These are phyloP conservation scores for Heterohyrax brucei DNA, from an alignment of 2,797 vertebrate species.

Conservation along the genomic window DNA sequence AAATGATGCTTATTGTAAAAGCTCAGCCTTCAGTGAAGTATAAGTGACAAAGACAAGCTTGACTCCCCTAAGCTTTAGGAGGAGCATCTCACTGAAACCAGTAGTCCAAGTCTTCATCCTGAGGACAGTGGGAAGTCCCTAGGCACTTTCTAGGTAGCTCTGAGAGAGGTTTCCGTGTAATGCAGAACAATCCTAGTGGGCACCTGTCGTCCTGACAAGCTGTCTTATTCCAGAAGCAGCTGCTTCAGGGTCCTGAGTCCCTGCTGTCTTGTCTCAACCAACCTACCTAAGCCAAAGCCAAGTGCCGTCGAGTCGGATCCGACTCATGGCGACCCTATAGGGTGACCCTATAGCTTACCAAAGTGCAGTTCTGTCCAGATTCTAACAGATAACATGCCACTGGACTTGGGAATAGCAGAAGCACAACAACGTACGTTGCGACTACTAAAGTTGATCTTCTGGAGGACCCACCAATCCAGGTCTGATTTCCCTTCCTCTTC, in stretches of 20 bases:
- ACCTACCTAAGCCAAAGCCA: not conserved
- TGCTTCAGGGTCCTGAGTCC: not conserved
- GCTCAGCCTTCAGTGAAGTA: not conserved
- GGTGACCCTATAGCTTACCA: not conserved
- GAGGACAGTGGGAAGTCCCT: not conserved
- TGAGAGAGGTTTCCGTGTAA: not conserved
- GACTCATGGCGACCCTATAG: too few relatives aligned
- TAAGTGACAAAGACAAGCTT: not conserved
- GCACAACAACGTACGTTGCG: not conserved
- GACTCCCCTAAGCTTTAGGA: not conserved
- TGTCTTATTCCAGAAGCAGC: not conserved
- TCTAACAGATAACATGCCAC: not conserved
- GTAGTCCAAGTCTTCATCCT: not conserved
- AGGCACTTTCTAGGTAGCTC: not conserved
- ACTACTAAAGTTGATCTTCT: not conserved
- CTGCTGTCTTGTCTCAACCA: not conserved
- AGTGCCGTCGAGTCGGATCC: too few relatives aligned
- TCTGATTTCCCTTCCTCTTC: not conserved
- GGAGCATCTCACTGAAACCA: not conserved
- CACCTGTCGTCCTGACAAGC: not conserved
- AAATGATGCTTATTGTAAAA: conserved; percentile 6
- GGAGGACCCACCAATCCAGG: not conserved
- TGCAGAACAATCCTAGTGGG: not conserved
- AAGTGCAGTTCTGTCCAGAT: not conserved
- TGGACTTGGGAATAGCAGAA: not conserved